Base-by-base conservation (phyloP, 2,888 invertebrate genomes). In the Drosophila prostipennis region DNA sequence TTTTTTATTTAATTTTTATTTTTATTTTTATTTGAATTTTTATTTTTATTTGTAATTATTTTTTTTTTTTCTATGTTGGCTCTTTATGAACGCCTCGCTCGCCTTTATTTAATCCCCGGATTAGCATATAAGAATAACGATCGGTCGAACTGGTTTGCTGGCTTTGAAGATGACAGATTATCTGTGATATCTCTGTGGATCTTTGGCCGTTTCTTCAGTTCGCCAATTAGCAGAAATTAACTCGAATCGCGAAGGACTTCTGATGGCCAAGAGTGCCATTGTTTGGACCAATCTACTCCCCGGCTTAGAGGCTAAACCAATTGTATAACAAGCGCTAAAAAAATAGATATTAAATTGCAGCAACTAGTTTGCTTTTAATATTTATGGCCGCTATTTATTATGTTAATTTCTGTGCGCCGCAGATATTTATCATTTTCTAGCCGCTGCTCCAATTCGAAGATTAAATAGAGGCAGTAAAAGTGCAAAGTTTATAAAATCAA, bases 321-420 rank as follows among this genome's bases (percentile, higher is more conserved):
- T 75, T 75, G 72, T 67, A 63, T 63, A 76, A 63, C 51, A 42
- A 70, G 63, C 70, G 63, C 59, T 59, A 63, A 69, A n/a, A 65
- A 57, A 29, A 43, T 5, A 26, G 26, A n/a, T 11, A 34, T 51
- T 42, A 60, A 70, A 70, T 67, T 69, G 67, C 67, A 39, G 69
- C 68, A 67, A 67, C 59, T 58, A 72, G 61, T 75, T 76, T 72
- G 61, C 73, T 29, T 74, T 63, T 46, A 59, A 67, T 72, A 75
- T 72, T 76, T 61, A 76, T 76, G 72, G 76, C 7, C 34, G 76
- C 74, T 64, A 74, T 74, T 64, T 74, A 75, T 75, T 74, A 74
- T 74, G 75, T 57, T 74, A 74, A 74, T 74, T 74, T 65, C 37
- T 26, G 13, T 42, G 43, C 43, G 11, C 39, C 14, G 32, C 23